Evolutionary conservation across 2,888 invertebrate genomes (phyloP), one percentile per base, ranked within the genome.

Genomic region (Nematopogon swammerdamellus): DNA sequence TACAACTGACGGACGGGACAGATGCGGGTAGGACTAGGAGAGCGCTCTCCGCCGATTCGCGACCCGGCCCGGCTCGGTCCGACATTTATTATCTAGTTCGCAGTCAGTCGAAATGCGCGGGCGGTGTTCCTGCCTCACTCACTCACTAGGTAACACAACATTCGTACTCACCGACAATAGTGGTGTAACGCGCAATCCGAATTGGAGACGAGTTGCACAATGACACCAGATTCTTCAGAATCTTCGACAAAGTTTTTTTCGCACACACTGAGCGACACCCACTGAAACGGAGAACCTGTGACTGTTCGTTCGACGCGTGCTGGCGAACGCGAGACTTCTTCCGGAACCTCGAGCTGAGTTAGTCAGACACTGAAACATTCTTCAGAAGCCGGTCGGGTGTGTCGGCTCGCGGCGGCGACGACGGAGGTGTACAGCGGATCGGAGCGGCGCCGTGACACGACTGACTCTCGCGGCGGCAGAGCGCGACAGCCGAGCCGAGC

Each of bases 161-260:
- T n/a, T n/a, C n/a, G n/a, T 50, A 53, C 76, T 77, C 63, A 79
- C 79, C 79, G 61, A 70, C 76, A 52, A 70, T 72, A 73, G 75
- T 72, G 71, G 76, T 75, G 77, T 66, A 75, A 75, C 72, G 67
- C 63, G 69, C 69, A 68, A 73, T 73, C 76, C 77, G 69, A 68
- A 70, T 63, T 65, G 64, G 61, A 69, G 75, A 74, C 74, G 72
- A 64, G 72, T 70, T 70, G 73, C 75, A 75, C 79, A 77, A 74
- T 73, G 71, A 72, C 76, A 75, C 77, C 74, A 76, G 72, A 76
- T 74, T 76, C 74, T 79, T 80, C 73, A 80, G 73, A 79, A 79
- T 80, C 76, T 77, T 72, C 76, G 76, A 75, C 70, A 71, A 79
- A 79, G 79, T 80, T 80, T 80, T 80, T 79, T 80, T 63, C 80